Base-by-base conservation (phyloP, 2,888 invertebrate genomes). In the Endotricha flammealis region DNA sequence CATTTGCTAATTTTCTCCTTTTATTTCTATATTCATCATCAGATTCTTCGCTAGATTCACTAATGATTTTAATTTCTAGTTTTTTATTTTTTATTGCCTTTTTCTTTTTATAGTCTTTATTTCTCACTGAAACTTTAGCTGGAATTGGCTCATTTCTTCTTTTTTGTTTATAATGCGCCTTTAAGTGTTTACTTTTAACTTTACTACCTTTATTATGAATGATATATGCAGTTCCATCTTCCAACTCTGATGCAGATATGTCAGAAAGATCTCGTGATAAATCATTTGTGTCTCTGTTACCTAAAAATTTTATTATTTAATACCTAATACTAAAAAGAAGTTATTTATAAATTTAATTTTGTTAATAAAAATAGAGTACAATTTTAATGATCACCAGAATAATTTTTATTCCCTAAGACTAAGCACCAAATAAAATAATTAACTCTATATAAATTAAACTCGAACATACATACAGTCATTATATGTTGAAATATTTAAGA, bases 1-100 rank as follows among this genome's bases (percentile, higher is more conserved):
- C 89, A 62, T 89, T 76, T 44, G 87, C 88, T 42, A 90, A 60
- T 62, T 88, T 88, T 45, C 76, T 69, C 48, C 85, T 64, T 59
- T 79, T 82, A 50, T 74, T 76, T 56, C 65, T 73, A 36, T 79
- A 79, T 55, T 85, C 83, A 64, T 76, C 79, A 46, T 80, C 82
- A 29, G 82, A 79, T 44, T 81, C 79, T 35, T 81, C 85, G 62
- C 83, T 85, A 14, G 74, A 65, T 43, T 77, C 77, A 50, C 57
- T 65, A 8, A 71, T 38, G 33, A 64, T 42, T 53, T 67, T 67
- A 4, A 57, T 33, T 34, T 46, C 49, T 31, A 57, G 11, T 53
- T 66, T 80, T 41, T 64, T 76, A 53, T 69, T 76, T 4, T 54
- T 41, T 12, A 57, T 53, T 38, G 29, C 41, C 46, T 53, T 56